Conservation (phyloP, 2,113 vertebrate genomes). For the Scolopax mira region DNA sequence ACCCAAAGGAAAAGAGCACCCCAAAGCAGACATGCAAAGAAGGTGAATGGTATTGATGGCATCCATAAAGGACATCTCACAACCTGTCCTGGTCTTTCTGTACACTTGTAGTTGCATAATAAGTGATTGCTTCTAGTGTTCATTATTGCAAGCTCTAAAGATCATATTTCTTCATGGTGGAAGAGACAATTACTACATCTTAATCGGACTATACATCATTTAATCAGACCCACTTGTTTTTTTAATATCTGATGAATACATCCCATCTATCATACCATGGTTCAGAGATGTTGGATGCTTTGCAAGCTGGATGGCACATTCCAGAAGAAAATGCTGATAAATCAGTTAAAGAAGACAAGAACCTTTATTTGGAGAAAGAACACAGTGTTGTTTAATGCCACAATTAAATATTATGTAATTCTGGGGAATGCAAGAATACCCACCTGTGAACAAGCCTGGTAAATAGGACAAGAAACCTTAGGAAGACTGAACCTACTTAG, state of each 20-base stretch:
- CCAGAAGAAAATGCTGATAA: neutral
- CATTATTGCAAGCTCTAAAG: neutral
- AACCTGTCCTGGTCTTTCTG: neutral
- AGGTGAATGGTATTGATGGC: neutral
- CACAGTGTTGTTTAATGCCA: neutral
- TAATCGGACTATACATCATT: conserved; percentile 24
- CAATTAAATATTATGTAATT: neutral
- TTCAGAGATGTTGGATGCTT: neutral
- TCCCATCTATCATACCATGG: neutral
- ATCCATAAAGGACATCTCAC: neutral
- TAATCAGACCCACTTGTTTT: conserved; percentile 39
- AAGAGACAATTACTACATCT: neutral
- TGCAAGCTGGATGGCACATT: neutral
- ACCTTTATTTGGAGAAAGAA: neutral
- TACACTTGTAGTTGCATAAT: rapidly evolving
- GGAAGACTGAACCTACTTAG: neutral
- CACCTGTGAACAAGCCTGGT: neutral
- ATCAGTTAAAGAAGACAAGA: neutral
- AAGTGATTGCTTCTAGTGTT: neutral
- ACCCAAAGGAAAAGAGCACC: neutral
- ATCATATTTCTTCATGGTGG: neutral
- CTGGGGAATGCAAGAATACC: neutral
- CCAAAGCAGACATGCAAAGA: neutral
- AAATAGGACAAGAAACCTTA: neutral
- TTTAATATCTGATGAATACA: conserved; percentile 25